Evolutionary conservation across 2,797 vertebrate genomes (phyloP).

Genomic region (Paedocypris micromegethes): DNA sequence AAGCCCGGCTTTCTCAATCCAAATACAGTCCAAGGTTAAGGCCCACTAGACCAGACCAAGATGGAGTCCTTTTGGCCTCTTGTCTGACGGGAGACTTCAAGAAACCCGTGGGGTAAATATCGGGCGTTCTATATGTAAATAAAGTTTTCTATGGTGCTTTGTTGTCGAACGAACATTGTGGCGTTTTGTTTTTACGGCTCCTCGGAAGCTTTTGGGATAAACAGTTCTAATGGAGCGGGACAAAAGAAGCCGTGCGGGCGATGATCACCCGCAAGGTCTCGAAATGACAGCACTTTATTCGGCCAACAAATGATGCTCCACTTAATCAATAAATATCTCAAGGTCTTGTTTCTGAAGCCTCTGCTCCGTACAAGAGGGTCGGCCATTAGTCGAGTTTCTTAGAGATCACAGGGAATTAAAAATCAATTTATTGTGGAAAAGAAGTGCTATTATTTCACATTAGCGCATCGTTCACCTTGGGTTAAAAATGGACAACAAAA

Average conservation of each 20-base stretch:
- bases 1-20: conserved; percentile 3
- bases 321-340: conserved; percentile 11
- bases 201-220: conserved; percentile 11
- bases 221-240: conserved; percentile 2
- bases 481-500: background rate
- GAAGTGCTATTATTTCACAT: conserved; percentile 14
- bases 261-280: conserved; percentile 17
- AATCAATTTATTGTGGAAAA: conserved; percentile 7
- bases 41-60: conserved; percentile 47
- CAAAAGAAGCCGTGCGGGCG: background rate
- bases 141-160: too few species aligned
- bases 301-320: background rate
- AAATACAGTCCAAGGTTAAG: conserved; percentile 79
- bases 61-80: background rate
- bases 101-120: too few species aligned
- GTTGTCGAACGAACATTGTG: too few species aligned
- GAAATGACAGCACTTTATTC: conserved; percentile 6
- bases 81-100: background rate
- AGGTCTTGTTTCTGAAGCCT: conserved; percentile 7
- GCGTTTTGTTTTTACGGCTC: background rate
- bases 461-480: conserved; percentile 19
- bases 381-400: conserved; percentile 6
- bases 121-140: too few species aligned
- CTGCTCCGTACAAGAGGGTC: background rate
- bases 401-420: conserved; percentile 5